Percentiles rank a stretch among this genome's conserved stretches.
Evolutionary conservation across 2,113 vertebrate species (phyloP).

Genomic region (Podiceps cristatus): DNA sequence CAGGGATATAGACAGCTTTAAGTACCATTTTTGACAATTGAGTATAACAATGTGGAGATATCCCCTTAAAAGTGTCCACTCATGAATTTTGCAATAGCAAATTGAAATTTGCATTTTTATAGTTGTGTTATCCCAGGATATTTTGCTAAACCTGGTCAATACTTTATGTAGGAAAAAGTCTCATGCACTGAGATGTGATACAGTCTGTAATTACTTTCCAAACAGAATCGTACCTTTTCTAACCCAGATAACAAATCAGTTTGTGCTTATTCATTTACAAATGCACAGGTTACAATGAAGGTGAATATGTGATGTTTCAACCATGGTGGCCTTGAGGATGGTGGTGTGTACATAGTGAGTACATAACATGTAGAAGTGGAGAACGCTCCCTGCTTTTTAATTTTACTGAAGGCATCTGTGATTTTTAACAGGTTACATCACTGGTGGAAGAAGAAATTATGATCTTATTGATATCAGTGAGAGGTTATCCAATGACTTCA

Average conservation of each 20-base stretch:
- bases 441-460: not conserved
- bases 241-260: not conserved
- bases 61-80: not conserved
- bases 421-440: not conserved
- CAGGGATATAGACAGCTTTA: not conserved
- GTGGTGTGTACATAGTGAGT: too few species aligned
- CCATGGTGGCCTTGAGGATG: not conserved
- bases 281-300: not conserved
- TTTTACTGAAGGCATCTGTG: not conserved
- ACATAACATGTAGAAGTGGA: not conserved
- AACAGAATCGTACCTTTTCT: not conserved
- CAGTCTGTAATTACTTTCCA: not conserved
- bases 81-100: conserved; percentile 49
- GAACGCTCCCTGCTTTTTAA: not conserved
- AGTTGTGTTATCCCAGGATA: conserved; percentile 42
- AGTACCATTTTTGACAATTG: not conserved
- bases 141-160: conserved; percentile 49
- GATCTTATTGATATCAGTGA: not conserved
- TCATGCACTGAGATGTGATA: not conserved
- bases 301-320: not conserved
- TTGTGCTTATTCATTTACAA: not conserved
- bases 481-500: not conserved
- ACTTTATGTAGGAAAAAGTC: not conserved
- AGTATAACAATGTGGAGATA: not conserved
- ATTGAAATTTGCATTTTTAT: conserved; percentile 64